Conservation (phyloP, 2,797 vertebrate genomes). For the Coreius guichenoti region DNA sequence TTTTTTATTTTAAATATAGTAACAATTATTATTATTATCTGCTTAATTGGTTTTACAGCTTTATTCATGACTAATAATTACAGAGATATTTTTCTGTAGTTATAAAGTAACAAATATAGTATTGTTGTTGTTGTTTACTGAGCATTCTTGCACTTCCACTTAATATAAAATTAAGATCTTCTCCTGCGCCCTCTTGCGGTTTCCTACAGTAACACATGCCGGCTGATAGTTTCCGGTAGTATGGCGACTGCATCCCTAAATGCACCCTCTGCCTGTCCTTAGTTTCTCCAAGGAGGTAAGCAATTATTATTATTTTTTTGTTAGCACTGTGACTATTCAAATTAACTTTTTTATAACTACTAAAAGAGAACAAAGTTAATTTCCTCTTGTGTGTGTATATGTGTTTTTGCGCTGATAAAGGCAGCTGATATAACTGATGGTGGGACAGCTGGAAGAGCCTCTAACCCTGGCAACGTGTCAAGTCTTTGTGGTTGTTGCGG, state of each 20-base stretch:
- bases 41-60: neutral
- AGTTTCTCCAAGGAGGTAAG: constrained; percentile 59
- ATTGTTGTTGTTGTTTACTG: neutral
- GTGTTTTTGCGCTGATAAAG: neutral
- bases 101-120: neutral
- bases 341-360: no score
- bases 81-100: neutral
- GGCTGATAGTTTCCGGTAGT: constrained; percentile 81
- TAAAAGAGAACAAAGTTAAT: neutral
- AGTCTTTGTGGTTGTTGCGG: neutral
- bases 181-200: constrained; percentile 64
- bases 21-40: neutral
- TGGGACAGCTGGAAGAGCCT: neutral
- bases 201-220: constrained; percentile 29
- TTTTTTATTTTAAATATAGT: neutral
- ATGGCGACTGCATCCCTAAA: constrained; percentile 77
- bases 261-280: constrained; percentile 32
- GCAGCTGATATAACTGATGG: neutral
- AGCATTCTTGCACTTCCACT: neutral
- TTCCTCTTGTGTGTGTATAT: no score
- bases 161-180: neutral
- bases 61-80: neutral
- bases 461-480: constrained; percentile 15
- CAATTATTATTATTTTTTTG: constrained; percentile 59
- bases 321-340: neutral